phyloP scores from a whole-genome alignment of 1,140 invertebrate genomes.

The Trichonephila clavata region DNA sequence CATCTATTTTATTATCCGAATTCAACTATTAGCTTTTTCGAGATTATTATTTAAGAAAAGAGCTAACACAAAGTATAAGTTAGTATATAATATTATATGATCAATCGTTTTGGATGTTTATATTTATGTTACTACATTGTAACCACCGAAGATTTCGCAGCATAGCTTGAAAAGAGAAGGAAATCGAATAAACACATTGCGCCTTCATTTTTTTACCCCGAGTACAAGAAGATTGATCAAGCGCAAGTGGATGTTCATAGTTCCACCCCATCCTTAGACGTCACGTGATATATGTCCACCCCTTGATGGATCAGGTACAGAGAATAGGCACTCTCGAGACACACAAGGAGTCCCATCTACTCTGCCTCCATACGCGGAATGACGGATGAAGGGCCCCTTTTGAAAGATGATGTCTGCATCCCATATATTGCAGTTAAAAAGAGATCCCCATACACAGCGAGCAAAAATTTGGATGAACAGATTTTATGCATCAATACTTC shows the following conservation, averaged over 20 bases:
- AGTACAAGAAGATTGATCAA: slow-evolving; percentile 29
- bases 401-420: slow-evolving; percentile 42
- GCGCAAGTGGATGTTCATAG: slow-evolving; percentile 62
- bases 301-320: slow-evolving; percentile 56
- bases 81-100: too few species aligned
- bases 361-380: not conserved
- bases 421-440: not conserved
- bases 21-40: too few species aligned
- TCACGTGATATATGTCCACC: slow-evolving; percentile 56
- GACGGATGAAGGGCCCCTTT: slow-evolving; percentile 13
- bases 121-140: too few species aligned
- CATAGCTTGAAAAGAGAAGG: not conserved
- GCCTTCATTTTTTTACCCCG: not conserved
- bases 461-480: not conserved
- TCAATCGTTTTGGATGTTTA: too few species aligned
- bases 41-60: too few species aligned
- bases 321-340: slow-evolving; percentile 52
- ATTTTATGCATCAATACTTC: too few species aligned
- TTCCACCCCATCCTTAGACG: slow-evolving; percentile 43
- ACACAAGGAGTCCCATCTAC: not conserved
- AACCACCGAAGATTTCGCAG: too few species aligned
- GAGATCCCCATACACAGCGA: not conserved
- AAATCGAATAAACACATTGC: slow-evolving; percentile 19
- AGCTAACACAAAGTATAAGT: too few species aligned
- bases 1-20: too few species aligned